Percentiles rank a stretch among this genome's conserved stretches.
These are phyloP conservation scores for Pinna nobilis DNA, from an alignment of 1,140 invertebrate genomes.

Conservation along the genomic window DNA sequence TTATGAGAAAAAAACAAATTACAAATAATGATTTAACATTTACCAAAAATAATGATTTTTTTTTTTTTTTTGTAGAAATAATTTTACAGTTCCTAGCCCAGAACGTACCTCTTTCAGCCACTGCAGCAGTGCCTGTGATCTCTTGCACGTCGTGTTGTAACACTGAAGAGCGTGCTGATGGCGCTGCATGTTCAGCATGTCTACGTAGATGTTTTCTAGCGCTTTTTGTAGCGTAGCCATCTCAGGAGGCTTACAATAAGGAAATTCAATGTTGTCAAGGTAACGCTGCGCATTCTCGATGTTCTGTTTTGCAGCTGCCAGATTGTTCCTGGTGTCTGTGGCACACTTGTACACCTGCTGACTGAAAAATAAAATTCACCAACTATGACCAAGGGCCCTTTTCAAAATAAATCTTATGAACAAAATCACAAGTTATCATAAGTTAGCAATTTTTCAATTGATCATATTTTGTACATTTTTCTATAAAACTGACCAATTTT, in stretches of 20 bases:
- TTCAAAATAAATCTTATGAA: too few species aligned
- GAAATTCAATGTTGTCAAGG: constrained; percentile 79
- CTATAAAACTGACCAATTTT: too few species aligned
- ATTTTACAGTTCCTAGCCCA: neutral
- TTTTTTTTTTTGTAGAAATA: neutral
- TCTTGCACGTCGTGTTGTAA: constrained; percentile 77
- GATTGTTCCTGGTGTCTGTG: constrained; percentile 78
- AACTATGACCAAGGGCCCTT: too few species aligned
- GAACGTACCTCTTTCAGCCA: constrained; percentile 79
- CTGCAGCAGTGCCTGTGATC: constrained; percentile 77
- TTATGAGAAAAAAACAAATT: too few species aligned
- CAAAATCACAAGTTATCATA: too few species aligned
- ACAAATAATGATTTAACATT: too few species aligned
- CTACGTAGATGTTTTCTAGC: constrained; percentile 78
- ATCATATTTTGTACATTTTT: too few species aligned
- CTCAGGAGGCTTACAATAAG: constrained; percentile 79
- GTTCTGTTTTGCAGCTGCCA: constrained; percentile 79
- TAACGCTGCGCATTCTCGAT: constrained; percentile 78
- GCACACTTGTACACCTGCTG: constrained; percentile 74
- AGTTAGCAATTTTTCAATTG: too few species aligned
- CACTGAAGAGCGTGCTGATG: constrained; percentile 76
- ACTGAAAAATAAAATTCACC: too few species aligned
- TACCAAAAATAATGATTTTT: neutral
- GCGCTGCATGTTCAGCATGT: constrained; percentile 77
- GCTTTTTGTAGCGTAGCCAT: constrained; percentile 77